Percentiles rank a stretch among this genome's conserved stretches.
phyloP scores from a whole-genome alignment of 2,113 vertebrate genomes.

The Rhabdornis inornatus region DNA sequence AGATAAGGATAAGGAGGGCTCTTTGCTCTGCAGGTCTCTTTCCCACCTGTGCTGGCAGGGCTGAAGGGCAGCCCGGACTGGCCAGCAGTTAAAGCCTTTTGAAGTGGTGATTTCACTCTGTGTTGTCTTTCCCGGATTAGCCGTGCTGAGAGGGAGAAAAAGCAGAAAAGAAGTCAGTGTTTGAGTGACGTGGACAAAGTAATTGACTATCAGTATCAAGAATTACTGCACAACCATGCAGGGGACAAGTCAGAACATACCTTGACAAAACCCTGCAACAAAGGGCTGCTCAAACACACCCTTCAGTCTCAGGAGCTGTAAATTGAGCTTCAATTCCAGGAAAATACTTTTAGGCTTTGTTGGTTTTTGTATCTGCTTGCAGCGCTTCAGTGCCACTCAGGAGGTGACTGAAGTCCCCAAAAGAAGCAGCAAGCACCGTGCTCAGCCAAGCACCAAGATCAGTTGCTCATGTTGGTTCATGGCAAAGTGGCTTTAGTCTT shows the following conservation, averaged over 20 bases:
- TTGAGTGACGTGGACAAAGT: constrained; percentile 34
- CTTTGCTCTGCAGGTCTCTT: neutral
- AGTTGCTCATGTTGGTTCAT: neutral
- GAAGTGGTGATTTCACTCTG: neutral
- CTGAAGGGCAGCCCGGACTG: neutral
- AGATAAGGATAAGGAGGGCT: neutral
- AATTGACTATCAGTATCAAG: constrained; percentile 47
- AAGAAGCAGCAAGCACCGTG: neutral
- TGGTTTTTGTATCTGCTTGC: neutral
- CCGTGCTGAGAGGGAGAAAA: neutral
- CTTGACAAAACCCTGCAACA: constrained; percentile 33
- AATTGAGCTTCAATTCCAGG: neutral
- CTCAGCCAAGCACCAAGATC: neutral
- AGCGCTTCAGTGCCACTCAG: neutral
- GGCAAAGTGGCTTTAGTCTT: neutral
- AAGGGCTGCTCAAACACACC: constrained; percentile 32
- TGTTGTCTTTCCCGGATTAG: neutral
- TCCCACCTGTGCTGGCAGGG: neutral
- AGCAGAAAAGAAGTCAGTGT: neutral
- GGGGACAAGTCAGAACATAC: constrained; percentile 56
- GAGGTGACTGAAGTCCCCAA: constrained; percentile 2
- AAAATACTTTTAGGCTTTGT: constrained; percentile 10
- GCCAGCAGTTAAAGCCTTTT: neutral
- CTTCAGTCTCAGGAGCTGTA: constrained; percentile 18
- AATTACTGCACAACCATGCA: constrained; percentile 12